phyloP scores from a whole-genome alignment of 2,888 invertebrate genomes.

The Eupithecia abbreviata region DNA sequence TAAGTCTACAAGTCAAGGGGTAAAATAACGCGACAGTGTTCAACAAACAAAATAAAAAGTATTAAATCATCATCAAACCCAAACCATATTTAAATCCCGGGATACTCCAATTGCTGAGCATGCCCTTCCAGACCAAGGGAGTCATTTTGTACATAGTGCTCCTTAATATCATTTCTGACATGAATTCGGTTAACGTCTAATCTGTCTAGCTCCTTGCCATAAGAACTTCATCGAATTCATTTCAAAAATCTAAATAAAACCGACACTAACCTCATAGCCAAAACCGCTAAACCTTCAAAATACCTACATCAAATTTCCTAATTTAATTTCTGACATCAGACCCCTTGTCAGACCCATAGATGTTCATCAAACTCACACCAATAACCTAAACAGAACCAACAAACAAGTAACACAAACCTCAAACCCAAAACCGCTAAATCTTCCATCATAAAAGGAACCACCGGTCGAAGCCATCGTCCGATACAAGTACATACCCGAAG shows the following conservation, averaged over 20 bases:
- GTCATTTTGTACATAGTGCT: background rate
- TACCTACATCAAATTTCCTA: background rate
- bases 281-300: too few relatives aligned
- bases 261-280: too few relatives aligned
- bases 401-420: slow-evolving; percentile 3
- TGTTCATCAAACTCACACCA: background rate
- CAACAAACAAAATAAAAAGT: background rate
- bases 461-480: slow-evolving; percentile 58
- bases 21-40: background rate
- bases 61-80: background rate
- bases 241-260: too few relatives aligned
- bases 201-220: too few relatives aligned
- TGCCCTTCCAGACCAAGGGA: background rate
- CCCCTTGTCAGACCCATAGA: background rate
- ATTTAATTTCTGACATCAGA: background rate
- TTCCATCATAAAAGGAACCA: slow-evolving; percentile 60
- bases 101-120: background rate
- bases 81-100: background rate
- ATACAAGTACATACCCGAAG: slow-evolving; percentile 67
- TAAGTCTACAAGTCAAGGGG: background rate
- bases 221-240: too few relatives aligned
- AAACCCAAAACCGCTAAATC: slow-evolving; percentile 5
- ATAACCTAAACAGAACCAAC: background rate
- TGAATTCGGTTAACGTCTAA: too few relatives aligned
- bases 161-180: too few relatives aligned